Evolutionary conservation across 2,797 vertebrate species (phyloP).

Genomic region (Melopsittacus undulatus): DNA sequence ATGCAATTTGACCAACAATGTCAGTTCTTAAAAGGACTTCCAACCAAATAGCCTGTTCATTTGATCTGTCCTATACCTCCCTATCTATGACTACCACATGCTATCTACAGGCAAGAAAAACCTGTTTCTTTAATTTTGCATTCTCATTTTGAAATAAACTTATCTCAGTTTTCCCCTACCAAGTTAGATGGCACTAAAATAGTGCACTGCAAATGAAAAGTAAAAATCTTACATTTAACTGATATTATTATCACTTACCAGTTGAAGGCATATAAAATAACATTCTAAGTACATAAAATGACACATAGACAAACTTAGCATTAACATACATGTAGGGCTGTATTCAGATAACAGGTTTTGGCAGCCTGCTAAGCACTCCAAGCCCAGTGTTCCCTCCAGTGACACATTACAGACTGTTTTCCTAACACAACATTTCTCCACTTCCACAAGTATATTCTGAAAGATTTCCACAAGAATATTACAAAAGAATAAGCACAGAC

Average conservation of each 20-base stretch:
- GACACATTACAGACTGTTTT: background rate
- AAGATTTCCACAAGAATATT: background rate
- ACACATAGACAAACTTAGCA: background rate
- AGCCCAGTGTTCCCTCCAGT: background rate
- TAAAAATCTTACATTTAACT: background rate
- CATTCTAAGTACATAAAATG: background rate
- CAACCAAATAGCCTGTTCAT: background rate
- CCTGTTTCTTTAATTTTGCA: background rate
- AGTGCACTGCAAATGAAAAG: background rate
- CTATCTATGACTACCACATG: background rate
- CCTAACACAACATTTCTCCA: background rate
- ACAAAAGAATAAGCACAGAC: background rate
- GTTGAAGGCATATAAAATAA: background rate
- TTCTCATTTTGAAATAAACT: background rate
- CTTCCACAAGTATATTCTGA: background rate
- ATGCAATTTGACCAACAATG: background rate
- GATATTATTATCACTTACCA: background rate
- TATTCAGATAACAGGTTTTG: background rate
- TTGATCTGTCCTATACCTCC: background rate
- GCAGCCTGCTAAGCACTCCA: background rate
- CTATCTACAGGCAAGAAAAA: fast-evolving
- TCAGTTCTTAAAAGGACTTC: background rate
- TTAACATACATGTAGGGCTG: background rate
- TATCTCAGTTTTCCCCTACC: background rate
- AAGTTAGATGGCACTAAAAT: background rate